Conservation (phyloP, 2,888 invertebrate species). For the Camptogramma bilineatum region DNA sequence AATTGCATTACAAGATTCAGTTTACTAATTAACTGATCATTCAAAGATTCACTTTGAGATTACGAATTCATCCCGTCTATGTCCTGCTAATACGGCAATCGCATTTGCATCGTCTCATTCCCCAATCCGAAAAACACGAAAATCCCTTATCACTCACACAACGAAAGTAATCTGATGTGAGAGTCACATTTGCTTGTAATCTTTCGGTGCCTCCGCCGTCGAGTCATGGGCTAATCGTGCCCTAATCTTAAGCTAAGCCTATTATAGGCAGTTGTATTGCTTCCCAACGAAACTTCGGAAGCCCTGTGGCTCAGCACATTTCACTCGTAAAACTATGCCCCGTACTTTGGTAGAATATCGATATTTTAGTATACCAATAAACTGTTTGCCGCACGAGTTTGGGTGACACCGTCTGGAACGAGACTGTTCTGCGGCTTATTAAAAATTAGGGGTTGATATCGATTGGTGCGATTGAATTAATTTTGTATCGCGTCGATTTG, state of each 20-base stretch:
- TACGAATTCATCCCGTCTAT: slow-evolving; percentile 17
- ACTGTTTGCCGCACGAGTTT: slow-evolving; percentile 63
- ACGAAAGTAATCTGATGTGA: slow-evolving; percentile 70
- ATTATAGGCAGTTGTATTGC: slow-evolving; percentile 83
- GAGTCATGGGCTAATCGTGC: slow-evolving; percentile 79
- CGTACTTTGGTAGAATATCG: slow-evolving; percentile 71
- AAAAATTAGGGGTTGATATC: slow-evolving; percentile 49
- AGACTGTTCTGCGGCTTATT: slow-evolving; percentile 46
- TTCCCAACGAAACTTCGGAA: slow-evolving; percentile 84
- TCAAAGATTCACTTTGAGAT: slow-evolving; percentile 26
- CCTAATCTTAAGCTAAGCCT: slow-evolving; percentile 84
- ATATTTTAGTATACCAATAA: slow-evolving; percentile 75
- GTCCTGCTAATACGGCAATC: slow-evolving; percentile 17
- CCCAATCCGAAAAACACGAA: slow-evolving; percentile 32
- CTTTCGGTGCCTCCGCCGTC: slow-evolving; percentile 72
- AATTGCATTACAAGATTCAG: background rate
- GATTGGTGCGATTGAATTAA: slow-evolving; percentile 42
- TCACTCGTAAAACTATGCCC: slow-evolving; percentile 77
- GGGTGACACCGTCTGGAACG: slow-evolving; percentile 56
- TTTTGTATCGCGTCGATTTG: slow-evolving; percentile 36
- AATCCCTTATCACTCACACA: slow-evolving; percentile 51
- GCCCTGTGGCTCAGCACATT: slow-evolving; percentile 78
- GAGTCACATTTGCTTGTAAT: slow-evolving; percentile 76
- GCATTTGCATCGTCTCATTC: slow-evolving; percentile 24
- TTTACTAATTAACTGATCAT: slow-evolving; percentile 1